These are phyloP conservation scores for Mya arenaria DNA, from an alignment of 1,140 invertebrate species.

Conservation along the genomic window DNA sequence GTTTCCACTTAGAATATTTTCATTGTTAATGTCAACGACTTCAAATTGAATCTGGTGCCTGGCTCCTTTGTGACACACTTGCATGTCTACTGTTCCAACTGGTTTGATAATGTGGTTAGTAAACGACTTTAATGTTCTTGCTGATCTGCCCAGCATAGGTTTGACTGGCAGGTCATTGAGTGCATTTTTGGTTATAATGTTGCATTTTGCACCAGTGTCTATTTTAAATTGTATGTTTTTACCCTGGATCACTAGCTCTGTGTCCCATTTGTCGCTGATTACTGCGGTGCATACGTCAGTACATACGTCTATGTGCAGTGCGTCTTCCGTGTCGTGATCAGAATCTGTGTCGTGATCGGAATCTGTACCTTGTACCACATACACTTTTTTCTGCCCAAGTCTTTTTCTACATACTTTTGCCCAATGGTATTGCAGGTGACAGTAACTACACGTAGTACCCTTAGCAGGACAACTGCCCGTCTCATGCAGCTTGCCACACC, in stretches of 20 bases:
- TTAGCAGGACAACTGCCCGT: conserved; percentile 30
- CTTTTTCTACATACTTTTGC: conserved; percentile 20
- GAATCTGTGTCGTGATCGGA: neutral
- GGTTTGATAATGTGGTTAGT: conserved; percentile 6
- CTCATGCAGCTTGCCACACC: conserved; percentile 11
- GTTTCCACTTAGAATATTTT: neutral
- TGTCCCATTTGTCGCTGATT: conserved; percentile 20
- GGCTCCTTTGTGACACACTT: neutral
- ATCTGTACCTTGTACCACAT: too few species aligned
- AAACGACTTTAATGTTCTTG: conserved; percentile 7
- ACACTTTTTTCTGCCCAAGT: neutral
- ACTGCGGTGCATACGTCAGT: neutral
- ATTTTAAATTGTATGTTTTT: conserved; percentile 35
- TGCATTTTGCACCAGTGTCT: conserved; percentile 51
- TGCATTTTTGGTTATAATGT: conserved; percentile 14
- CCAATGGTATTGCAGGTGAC: conserved; percentile 50
- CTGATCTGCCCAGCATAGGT: neutral
- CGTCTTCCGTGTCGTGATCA: neutral
- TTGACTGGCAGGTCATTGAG: neutral
- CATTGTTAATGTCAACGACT: neutral
- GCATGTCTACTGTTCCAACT: neutral
- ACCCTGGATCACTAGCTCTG: neutral
- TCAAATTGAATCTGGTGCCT: neutral
- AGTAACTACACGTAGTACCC: conserved; percentile 44
- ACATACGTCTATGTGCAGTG: neutral